Evolutionary conservation across 2,888 invertebrate genomes (phyloP).

Genomic region (Asteroscopus sphinx): DNA sequence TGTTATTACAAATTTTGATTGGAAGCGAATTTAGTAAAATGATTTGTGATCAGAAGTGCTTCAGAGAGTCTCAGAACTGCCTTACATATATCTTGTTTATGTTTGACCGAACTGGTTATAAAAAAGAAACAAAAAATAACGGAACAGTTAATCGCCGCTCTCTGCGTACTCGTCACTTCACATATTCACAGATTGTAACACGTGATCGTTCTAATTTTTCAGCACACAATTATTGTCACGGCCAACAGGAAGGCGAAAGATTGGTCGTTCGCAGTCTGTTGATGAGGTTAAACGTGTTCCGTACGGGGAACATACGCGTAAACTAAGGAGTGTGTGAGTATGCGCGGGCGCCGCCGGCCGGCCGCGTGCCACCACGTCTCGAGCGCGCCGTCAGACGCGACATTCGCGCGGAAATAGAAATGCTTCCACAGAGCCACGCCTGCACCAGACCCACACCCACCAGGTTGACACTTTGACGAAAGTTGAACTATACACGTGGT

Average conservation of each 20-base stretch:
- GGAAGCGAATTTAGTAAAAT: constrained; percentile 5
- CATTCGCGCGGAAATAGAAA: constrained; percentile 85
- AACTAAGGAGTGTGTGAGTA: constrained; percentile 74
- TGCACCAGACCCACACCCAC: constrained; percentile 56
- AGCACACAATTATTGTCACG: constrained; percentile 41
- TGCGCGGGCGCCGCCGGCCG: constrained; percentile 69
- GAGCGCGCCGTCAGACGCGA: constrained; percentile 64
- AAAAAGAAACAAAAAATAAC: constrained; percentile 14
- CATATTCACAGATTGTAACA: constrained; percentile 30
- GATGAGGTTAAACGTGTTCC: constrained; percentile 72
- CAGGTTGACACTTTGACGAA: constrained; percentile 57
- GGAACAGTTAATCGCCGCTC: constrained; percentile 8
- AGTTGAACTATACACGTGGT: constrained; percentile 19
- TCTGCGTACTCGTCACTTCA: constrained; percentile 35
- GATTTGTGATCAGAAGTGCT: constrained; percentile 3
- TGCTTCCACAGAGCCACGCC: constrained; percentile 66
- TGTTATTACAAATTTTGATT: constrained; percentile 13
- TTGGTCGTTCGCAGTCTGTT: constrained; percentile 50
- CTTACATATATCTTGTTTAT: constrained; percentile 3
- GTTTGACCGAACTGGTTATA: constrained; percentile 29
- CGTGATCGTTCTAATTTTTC: constrained; percentile 31
- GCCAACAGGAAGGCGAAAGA: constrained; percentile 47
- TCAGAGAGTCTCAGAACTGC: neutral
- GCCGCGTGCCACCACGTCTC: constrained; percentile 71
- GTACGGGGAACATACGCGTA: constrained; percentile 76